A percentile compares a stretch with the other conserved stretches of the same genome.
These are phyloP conservation scores for Mugil cephalus DNA, from an alignment of 2,113 vertebrate genomes.

Conservation along the genomic window DNA sequence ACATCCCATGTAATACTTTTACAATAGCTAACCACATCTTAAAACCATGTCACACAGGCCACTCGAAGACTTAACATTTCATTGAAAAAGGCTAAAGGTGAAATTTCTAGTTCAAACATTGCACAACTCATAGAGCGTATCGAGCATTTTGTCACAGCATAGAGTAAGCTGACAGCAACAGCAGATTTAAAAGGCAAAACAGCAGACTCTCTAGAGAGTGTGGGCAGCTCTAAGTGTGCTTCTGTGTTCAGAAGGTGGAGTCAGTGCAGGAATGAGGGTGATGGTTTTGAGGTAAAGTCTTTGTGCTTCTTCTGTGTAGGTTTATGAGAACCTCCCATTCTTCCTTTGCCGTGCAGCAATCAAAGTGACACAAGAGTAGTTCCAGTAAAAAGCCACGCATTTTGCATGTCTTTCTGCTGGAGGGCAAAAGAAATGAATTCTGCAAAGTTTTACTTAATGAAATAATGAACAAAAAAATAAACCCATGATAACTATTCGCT, in stretches of 20 bases:
- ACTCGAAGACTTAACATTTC: too few relatives aligned
- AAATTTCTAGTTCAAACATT: background rate
- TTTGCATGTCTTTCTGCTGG: too few relatives aligned
- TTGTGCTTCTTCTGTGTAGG: slow-evolving; percentile 17
- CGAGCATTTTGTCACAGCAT: background rate
- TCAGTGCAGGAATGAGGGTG: background rate
- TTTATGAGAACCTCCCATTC: background rate
- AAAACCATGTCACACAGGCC: too few relatives aligned
- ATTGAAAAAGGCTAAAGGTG: background rate
- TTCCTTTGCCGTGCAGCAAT: background rate
- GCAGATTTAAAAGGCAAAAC: background rate
- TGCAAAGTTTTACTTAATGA: too few relatives aligned
- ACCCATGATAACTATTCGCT: too few relatives aligned
- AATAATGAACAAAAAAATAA: too few relatives aligned
- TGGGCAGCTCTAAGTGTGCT: background rate
- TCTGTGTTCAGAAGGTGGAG: background rate
- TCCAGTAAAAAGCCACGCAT: too few relatives aligned
- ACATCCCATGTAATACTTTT: too few relatives aligned
- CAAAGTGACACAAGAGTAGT: background rate
- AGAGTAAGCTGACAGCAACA: background rate
- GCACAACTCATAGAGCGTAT: background rate
- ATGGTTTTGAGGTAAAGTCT: background rate
- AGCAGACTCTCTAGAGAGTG: background rate
- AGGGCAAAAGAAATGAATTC: too few relatives aligned
- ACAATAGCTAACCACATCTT: too few relatives aligned